A percentile compares a stretch with the other conserved stretches of the same genome.
Conservation (phyloP, 2,113 vertebrate species). For the Coreoperca whiteheadi region DNA sequence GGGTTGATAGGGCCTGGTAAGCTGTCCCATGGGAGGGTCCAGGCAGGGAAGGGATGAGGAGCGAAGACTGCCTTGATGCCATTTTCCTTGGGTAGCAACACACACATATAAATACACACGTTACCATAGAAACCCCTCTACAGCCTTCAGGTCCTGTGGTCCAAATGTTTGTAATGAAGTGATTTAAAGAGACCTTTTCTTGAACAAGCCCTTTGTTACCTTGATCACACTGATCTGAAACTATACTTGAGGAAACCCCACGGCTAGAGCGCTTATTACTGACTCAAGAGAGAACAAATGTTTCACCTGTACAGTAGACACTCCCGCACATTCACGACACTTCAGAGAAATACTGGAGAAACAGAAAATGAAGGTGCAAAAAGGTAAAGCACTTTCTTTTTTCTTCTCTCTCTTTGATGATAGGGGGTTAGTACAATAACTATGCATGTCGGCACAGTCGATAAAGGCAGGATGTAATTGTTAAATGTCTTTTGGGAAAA, state of each 20-base stretch:
- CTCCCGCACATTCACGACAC: background rate
- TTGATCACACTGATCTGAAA: background rate
- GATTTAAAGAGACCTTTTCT: conserved; percentile 26
- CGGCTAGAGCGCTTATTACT: conserved; percentile 3
- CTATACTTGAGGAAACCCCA: conserved; percentile 2
- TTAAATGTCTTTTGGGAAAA: background rate
- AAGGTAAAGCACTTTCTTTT: background rate
- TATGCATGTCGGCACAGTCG: background rate
- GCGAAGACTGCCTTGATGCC: conserved; percentile 90
- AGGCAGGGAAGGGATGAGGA: conserved; percentile 89
- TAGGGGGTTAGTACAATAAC: background rate
- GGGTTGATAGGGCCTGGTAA: conserved; percentile 92
- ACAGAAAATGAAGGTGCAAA: background rate
- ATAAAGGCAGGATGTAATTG: background rate
- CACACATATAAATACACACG: conserved; percentile 39
- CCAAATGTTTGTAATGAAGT: conserved; percentile 47
- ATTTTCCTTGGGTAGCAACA: conserved; percentile 83
- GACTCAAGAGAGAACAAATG: conserved; percentile 17
- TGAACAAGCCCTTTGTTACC: conserved; percentile 8
- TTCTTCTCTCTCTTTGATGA: background rate
- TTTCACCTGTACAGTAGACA: conserved; percentile 11
- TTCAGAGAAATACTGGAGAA: background rate
- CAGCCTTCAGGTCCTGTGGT: conserved; percentile 31
- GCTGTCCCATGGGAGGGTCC: conserved; percentile 90
- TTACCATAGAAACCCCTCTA: conserved; percentile 59